Evolutionary conservation across 2,797 vertebrate species (phyloP).

Genomic region (Notolepis coatsorum): DNA sequence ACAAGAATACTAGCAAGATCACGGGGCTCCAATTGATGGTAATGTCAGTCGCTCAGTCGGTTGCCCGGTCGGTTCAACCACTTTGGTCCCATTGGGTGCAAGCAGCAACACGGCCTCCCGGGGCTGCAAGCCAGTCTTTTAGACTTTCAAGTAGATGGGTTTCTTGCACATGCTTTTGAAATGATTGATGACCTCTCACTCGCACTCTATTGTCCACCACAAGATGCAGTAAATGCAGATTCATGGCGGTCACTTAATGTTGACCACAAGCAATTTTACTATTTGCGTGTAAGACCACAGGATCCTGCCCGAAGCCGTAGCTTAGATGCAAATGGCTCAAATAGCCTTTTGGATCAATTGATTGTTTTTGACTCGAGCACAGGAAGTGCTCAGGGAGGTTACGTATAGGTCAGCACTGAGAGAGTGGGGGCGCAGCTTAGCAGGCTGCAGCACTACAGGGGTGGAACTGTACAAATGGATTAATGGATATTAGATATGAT

Average conservation of each 20-base stretch:
- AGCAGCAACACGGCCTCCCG: no score
- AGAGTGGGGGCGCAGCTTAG: no score
- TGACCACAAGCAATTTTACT: conserved; percentile 21
- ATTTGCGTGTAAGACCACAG: conserved; percentile 10
- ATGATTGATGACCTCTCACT: neutral
- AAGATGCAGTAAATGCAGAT: neutral
- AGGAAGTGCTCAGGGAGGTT: conserved; percentile 23
- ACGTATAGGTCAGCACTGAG: conserved; percentile 22
- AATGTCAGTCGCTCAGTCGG: no score
- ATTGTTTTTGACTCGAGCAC: conserved; percentile 37
- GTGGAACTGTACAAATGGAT: conserved; percentile 7
- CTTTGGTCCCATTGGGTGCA: no score
- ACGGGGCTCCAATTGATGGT: no score
- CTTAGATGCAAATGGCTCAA: conserved; percentile 40
- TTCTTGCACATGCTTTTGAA: neutral
- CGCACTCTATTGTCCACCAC: neutral
- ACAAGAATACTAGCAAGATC: no score
- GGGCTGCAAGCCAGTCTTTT: no score
- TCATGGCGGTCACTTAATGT: conserved; percentile 2
- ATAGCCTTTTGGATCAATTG: conserved; percentile 37
- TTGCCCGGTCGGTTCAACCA: no score
- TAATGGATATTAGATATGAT: neutral
- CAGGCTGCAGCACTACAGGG: neutral
- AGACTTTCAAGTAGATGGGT: no score
- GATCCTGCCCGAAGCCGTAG: conserved; percentile 34